Base-by-base conservation (phyloP, 2,888 invertebrate genomes). In the Sarcophaga carnaria region DNA sequence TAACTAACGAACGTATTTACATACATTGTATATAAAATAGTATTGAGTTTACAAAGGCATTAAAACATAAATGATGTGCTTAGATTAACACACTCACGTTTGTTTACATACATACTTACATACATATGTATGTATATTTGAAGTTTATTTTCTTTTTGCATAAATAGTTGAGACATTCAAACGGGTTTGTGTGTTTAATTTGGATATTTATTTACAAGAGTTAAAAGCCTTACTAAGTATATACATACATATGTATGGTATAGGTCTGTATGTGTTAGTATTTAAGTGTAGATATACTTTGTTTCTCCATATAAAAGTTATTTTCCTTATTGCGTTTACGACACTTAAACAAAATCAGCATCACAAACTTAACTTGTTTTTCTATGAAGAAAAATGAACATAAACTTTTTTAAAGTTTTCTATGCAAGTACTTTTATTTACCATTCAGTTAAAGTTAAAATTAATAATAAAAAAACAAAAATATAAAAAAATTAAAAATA, bases 91-190 rank as follows among this genome's bases (percentile, higher is more conserved):
- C 10, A 22, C 64, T 17, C 27, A 69, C 47, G 47, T 17, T 12
- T 69, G 47, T 69, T 69, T 45, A n/a, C 69, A 12, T 69, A n/a
- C 8, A 10, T 37, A 37, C 10, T 0, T 17, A 17, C 4, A 54
- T 14, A 11, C 11, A 14, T 49, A 20, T 22, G 17, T 67, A 66
- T 67, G 25, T 45, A 60, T 2, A 6, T 25, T 12, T 54, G n/a
- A n/a, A 22, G 17, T 37, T 37, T 8, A 37, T 37, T 37, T 37
- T 37, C 37, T 37, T 11, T 47, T 60, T 67, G 27, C 59, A 67
- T 74, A 67, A 60, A 67, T 80, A 74, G 47, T 80, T 80, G 66
- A 47, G 62, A 27, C 62, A 74, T 67, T 20, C 14, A 49, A 80
- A 69, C 49, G n/a, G 37, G 20, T 27, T 62, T 80, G 74, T 49